Conservation (phyloP, 1,140 invertebrate species). For the Drosophila burlai region DNA sequence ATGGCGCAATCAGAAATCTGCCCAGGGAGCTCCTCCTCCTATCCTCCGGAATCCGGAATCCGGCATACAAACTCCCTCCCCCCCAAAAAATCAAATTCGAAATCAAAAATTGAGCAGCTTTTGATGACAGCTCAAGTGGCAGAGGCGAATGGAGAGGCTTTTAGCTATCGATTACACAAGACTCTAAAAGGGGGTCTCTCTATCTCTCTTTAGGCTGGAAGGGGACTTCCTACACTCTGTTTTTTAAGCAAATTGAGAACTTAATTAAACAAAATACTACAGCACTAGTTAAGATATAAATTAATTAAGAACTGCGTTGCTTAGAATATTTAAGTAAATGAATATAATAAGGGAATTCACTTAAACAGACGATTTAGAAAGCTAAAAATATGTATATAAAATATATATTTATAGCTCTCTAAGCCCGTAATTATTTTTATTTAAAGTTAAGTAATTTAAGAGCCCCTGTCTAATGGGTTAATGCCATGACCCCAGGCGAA, state of each 20-base stretch:
- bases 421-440: background rate
- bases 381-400: background rate
- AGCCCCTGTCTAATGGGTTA: conserved; percentile 14
- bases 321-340: too few relatives aligned
- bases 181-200: background rate
- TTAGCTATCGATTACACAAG: conserved; percentile 54
- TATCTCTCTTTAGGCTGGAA: background rate
- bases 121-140: conserved; percentile 81
- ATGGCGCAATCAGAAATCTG: conserved; percentile 65
- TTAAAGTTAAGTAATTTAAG: background rate
- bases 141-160: conserved; percentile 36
- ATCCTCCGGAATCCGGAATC: background rate
- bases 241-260: background rate
- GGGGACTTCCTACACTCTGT: background rate
- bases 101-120: conserved; percentile 84
- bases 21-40: background rate
- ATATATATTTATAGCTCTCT: background rate
- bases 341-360: background rate
- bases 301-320: too few relatives aligned
- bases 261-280: background rate
- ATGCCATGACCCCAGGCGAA: conserved; percentile 34
- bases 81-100: conserved; percentile 61
- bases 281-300: too few relatives aligned
- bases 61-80: too few relatives aligned
- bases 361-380: background rate